Evolutionary conservation across 2,113 vertebrate species (phyloP).

Genomic region (Scolopax mira): DNA sequence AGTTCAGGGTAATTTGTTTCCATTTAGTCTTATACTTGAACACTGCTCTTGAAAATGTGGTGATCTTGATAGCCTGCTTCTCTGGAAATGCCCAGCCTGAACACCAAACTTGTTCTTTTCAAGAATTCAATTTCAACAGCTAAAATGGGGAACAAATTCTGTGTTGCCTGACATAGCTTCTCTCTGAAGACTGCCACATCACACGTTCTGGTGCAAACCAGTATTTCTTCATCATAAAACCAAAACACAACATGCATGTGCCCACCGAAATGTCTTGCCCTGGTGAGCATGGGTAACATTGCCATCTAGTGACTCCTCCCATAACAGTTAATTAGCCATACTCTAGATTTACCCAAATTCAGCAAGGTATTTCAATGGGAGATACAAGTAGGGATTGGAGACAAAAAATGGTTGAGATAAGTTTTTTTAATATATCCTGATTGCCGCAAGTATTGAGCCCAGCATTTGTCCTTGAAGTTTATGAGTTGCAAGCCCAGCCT

Average conservation of each 20-base stretch:
- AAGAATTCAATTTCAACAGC: not conserved
- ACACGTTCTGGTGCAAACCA: not conserved
- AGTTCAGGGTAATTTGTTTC: not conserved
- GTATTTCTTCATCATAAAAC: not conserved
- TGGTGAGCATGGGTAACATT: conserved; percentile 16
- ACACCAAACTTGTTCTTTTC: not conserved
- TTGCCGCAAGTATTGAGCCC: not conserved
- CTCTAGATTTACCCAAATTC: not conserved
- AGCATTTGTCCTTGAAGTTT: not conserved
- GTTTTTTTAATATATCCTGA: not conserved
- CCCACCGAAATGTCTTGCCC: not conserved
- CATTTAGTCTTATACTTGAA: not conserved
- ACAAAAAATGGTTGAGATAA: not conserved
- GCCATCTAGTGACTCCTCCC: conserved; percentile 41
- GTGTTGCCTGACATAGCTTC: not conserved
- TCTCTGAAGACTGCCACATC: not conserved
- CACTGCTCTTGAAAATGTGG: not conserved
- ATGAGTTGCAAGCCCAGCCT: not conserved
- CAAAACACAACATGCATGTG: not conserved
- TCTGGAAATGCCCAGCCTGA: not conserved
- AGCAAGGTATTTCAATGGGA: not conserved
- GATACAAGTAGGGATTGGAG: not conserved
- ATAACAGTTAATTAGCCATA: not conserved
- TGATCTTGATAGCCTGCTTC: not conserved
- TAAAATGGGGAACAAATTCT: not conserved